Conservation (phyloP, 2,113 vertebrate genomes). For the Dasypus novemcinctus region DNA sequence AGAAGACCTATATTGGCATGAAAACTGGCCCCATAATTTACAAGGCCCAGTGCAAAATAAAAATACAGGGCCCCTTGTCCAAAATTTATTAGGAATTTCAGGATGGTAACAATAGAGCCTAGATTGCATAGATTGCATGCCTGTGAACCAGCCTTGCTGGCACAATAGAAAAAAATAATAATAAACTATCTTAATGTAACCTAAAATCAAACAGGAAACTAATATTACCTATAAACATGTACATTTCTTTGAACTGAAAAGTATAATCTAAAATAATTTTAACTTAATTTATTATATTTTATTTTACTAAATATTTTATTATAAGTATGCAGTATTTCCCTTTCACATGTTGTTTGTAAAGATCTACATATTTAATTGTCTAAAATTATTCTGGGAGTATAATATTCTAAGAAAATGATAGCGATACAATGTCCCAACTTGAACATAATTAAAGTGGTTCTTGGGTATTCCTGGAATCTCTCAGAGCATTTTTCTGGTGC, state of each 20-base stretch:
- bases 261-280: not conserved
- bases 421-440: not conserved
- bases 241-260: not conserved
- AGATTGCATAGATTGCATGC: not conserved
- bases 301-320: not conserved
- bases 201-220: not conserved
- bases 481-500: not conserved
- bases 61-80: too few relatives aligned
- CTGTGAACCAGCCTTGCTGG: too few relatives aligned
- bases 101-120: too few relatives aligned
- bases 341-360: not conserved
- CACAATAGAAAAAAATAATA: not conserved
- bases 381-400: not conserved
- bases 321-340: not conserved
- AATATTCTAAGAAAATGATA: not conserved
- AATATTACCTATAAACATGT: not conserved
- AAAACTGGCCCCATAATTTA: not conserved
- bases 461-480: not conserved
- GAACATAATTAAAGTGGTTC: not conserved
- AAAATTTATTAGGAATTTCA: too few relatives aligned
- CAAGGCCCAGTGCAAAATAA: not conserved
- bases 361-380: not conserved
- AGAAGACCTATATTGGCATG: not conserved
- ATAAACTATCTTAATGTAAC: not conserved
- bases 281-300: not conserved